phyloP scores from a whole-genome alignment of 2,797 vertebrate genomes.

The Okamejei kenojei region DNA sequence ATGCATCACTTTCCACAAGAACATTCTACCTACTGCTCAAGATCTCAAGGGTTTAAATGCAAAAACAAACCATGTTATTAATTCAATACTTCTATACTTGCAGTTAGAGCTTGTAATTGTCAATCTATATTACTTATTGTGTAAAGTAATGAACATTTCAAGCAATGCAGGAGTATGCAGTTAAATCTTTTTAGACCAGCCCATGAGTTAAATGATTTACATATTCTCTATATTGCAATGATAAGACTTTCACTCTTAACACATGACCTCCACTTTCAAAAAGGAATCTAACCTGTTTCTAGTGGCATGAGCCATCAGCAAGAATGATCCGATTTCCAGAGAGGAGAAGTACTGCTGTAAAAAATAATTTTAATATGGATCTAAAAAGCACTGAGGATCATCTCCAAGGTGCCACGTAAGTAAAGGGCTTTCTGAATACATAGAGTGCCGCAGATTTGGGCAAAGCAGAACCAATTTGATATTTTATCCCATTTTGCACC shows the following conservation, averaged over 20 bases:
- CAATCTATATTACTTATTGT: background rate
- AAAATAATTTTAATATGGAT: background rate
- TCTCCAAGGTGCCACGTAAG: background rate
- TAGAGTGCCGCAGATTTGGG: background rate
- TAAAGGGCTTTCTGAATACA: background rate
- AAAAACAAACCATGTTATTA: background rate
- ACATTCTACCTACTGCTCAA: background rate
- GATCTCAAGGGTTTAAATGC: too few relatives aligned
- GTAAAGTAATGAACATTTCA: constrained; percentile 9
- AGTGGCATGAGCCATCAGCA: background rate
- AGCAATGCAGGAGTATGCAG: background rate
- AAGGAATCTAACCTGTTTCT: background rate
- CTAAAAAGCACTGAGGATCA: background rate
- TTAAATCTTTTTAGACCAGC: background rate
- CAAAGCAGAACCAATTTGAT: background rate
- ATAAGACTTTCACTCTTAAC: background rate
- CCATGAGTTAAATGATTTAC: background rate
- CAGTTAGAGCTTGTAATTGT: background rate
- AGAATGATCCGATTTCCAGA: background rate
- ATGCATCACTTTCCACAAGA: background rate
- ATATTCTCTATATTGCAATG: background rate
- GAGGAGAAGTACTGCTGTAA: background rate
- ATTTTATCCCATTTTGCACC: background rate
- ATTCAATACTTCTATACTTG: background rate
- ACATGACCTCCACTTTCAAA: background rate